phyloP scores from a whole-genome alignment of 2,797 vertebrate species.

The Bradypodion ventrale region DNA sequence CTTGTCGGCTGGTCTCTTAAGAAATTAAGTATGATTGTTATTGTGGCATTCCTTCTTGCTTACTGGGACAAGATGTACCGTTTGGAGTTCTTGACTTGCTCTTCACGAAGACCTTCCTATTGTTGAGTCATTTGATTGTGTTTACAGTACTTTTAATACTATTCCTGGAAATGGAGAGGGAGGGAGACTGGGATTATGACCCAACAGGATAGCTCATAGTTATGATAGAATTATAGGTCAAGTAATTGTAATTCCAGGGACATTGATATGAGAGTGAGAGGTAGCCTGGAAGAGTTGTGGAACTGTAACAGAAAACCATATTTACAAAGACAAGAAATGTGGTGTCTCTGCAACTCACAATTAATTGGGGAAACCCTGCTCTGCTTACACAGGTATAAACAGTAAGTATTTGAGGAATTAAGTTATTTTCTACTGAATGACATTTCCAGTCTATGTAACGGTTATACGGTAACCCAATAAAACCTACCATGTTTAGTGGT shows the following conservation, averaged over 20 bases:
- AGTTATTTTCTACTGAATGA: neutral
- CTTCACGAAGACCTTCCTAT: neutral
- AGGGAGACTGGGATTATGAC: neutral
- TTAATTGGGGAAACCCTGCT: neutral
- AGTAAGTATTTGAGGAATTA: neutral
- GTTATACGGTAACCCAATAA: neutral
- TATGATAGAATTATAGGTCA: neutral
- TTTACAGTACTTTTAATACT: neutral
- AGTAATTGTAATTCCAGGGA: neutral
- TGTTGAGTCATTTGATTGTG: neutral
- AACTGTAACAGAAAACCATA: neutral
- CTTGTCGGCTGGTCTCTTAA: neutral
- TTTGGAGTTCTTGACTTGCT: neutral
- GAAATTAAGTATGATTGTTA: neutral
- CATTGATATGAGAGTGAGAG: neutral
- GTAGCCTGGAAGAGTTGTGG: neutral
- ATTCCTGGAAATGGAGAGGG: neutral
- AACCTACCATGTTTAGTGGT: neutral
- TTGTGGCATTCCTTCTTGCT: neutral
- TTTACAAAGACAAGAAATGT: neutral
- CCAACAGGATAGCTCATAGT: neutral
- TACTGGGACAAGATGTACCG: neutral
- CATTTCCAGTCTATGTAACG: neutral
- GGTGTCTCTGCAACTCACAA: neutral
- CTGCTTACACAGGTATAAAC: neutral